A percentile compares a stretch with the other conserved stretches of the same genome.
Conservation (phyloP, 2,888 invertebrate species). For the Apocheima hispidaria region DNA sequence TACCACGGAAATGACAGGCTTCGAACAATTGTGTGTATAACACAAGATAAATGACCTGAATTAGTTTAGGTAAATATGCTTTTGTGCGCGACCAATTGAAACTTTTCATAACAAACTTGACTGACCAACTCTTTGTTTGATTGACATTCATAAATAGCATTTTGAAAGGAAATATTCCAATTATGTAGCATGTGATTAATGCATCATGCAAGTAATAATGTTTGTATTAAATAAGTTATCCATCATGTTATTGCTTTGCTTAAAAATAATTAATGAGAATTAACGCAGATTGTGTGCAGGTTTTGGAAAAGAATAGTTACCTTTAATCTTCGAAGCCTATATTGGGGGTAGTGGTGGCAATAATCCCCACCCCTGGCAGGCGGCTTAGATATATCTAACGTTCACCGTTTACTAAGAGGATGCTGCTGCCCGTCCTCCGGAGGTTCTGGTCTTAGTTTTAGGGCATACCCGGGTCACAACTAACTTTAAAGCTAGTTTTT, state of each 20-base stretch:
- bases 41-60: conserved; percentile 63
- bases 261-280: conserved; percentile 22
- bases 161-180: conserved; percentile 35
- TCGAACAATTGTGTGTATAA: conserved; percentile 60
- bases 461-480: too few relatives aligned
- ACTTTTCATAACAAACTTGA: conserved; percentile 48
- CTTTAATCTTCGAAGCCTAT: too few relatives aligned
- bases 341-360: too few relatives aligned
- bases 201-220: conserved; percentile 16
- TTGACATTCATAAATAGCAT: conserved; percentile 55
- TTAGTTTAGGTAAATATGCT: conserved; percentile 49
- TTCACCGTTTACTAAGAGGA: too few relatives aligned
- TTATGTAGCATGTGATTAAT: conserved; percentile 15
- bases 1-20: conserved; percentile 62
- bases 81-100: conserved; percentile 48
- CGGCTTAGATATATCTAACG: too few relatives aligned
- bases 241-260: conserved; percentile 22
- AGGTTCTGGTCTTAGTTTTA: too few relatives aligned
- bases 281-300: conserved; percentile 11
- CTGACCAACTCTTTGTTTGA: conserved; percentile 46
- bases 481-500: too few relatives aligned
- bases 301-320: too few relatives aligned
- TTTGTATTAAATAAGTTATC: conserved; percentile 25
- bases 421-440: too few relatives aligned
- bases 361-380: too few relatives aligned